Evolutionary conservation across 2,888 invertebrate species (phyloP), one percentile per base, ranked within the genome.

Genomic region (Priocnemis perturbator): DNA sequence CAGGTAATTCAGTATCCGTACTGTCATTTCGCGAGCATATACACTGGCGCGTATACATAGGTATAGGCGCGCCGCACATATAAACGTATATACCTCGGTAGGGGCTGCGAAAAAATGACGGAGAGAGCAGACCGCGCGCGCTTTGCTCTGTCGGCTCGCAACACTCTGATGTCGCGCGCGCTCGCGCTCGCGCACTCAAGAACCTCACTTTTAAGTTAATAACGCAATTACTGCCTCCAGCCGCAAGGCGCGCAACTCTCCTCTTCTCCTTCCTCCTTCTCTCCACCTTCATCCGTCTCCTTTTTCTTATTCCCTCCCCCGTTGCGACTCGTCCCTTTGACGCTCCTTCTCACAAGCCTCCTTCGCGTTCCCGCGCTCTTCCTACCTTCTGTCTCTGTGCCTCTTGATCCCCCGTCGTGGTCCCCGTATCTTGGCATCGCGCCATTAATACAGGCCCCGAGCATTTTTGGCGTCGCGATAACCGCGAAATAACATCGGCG

Each of bases 161-260:
- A 62, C 59, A 59, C 67, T 62, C 62, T 66, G 73, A 74, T 79
- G 79, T 79, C 77, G 81, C 79, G 19, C 65, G 72, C 70, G 56
- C 66, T 14, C 26, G 3, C 37, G 56, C 59, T 30, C 63, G 48
- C 64, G 67, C 69, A 75, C 76, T 74, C 77, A 69, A 67, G 80
- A 77, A 83, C 84, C 84, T 81, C 77, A 69, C 83, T 84, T 81
- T 85, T 83, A 81, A 81, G 83, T 80, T 84, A 85, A 85, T 85
- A 85, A 85, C 81, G 84, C 84, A 85, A 85, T 85, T 84, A 85
- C 83, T 67, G 78, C 74, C 75, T 78, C 69, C 74, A 73, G 83
- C 78, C 79, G 79, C 80, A 75, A 76, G 78, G 67, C 77, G 71
- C 69, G 61, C 69, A 71, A 55, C 74, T 71, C 17, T 26, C 26